Evolutionary conservation across 2,888 invertebrate genomes (phyloP).

Genomic region (Phortica magna): DNA sequence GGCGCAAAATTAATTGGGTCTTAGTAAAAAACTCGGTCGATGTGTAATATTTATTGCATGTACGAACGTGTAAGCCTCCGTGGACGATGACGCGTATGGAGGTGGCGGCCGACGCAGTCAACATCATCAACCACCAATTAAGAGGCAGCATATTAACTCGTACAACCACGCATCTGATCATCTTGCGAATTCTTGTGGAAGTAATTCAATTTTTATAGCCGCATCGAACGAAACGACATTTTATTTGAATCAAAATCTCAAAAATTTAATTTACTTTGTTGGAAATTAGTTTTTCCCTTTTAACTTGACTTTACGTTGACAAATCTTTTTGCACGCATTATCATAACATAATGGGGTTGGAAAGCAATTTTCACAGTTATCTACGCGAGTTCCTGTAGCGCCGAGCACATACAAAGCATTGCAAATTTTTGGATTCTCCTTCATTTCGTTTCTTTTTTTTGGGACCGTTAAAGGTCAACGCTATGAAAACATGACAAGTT

Average conservation of each 20-base stretch:
- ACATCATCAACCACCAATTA: not conserved
- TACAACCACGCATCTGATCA: not conserved
- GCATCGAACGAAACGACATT: constrained; percentile 31
- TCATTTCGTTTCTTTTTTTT: too few species aligned
- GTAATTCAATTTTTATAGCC: constrained; percentile 42
- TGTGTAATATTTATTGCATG: too few species aligned
- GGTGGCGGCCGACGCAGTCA: too few species aligned
- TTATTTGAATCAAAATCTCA: constrained; percentile 17
- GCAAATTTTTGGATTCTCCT: too few species aligned
- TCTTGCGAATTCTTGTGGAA: constrained; percentile 35
- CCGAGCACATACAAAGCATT: too few species aligned
- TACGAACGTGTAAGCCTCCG: too few species aligned
- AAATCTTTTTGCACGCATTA: constrained; percentile 7
- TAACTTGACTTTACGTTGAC: constrained; percentile 10
- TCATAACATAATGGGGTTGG: not conserved
- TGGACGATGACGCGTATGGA: too few species aligned
- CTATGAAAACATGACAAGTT: too few species aligned
- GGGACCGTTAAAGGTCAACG: too few species aligned
- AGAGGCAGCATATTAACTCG: not conserved
- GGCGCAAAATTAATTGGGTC: too few species aligned
- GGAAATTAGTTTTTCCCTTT: constrained; percentile 18
- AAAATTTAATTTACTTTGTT: constrained; percentile 19
- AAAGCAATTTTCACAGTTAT: not conserved
- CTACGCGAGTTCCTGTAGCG: too few species aligned
- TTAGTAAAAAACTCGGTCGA: too few species aligned